These are phyloP conservation scores for Taxidea taxus DNA, from an alignment of 2,113 vertebrate genomes.

Conservation along the genomic window DNA sequence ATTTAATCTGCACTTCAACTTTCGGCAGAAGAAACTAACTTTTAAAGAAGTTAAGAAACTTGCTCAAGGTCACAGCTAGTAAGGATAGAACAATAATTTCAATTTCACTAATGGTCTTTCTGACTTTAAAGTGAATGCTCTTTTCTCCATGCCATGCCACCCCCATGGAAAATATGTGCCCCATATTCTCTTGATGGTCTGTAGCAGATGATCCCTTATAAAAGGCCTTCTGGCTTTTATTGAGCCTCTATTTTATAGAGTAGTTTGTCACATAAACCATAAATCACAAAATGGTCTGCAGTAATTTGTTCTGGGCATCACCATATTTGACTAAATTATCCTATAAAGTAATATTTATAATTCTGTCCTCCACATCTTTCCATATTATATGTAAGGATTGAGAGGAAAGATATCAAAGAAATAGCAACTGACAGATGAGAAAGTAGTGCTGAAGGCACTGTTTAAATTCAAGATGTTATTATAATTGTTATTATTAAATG, in stretches of 20 bases:
- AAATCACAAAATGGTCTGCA: slow-evolving; percentile 8
- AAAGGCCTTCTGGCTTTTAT: slow-evolving; percentile 8
- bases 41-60: neutral
- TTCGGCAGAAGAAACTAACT: neutral
- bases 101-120: neutral
- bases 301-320: slow-evolving; percentile 17
- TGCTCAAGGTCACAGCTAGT: neutral
- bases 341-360: slow-evolving; percentile 27
- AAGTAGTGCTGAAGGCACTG: neutral
- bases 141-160: neutral
- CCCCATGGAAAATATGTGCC: neutral
- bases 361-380: neutral
- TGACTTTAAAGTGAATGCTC: neutral
- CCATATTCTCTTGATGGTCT: neutral
- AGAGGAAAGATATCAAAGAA: slow-evolving; percentile 16
- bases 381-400: neutral
- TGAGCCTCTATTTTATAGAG: slow-evolving; percentile 24
- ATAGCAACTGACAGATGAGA: neutral
- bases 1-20: neutral
- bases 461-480: slow-evolving; percentile 43
- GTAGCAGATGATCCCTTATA: slow-evolving; percentile 7
- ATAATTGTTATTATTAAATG: slow-evolving; percentile 41
- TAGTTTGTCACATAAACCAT: neutral
- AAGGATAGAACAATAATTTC: neutral
- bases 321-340: slow-evolving; percentile 21